Conservation (phyloP, 2,113 vertebrate genomes). For the Colius striatus region DNA sequence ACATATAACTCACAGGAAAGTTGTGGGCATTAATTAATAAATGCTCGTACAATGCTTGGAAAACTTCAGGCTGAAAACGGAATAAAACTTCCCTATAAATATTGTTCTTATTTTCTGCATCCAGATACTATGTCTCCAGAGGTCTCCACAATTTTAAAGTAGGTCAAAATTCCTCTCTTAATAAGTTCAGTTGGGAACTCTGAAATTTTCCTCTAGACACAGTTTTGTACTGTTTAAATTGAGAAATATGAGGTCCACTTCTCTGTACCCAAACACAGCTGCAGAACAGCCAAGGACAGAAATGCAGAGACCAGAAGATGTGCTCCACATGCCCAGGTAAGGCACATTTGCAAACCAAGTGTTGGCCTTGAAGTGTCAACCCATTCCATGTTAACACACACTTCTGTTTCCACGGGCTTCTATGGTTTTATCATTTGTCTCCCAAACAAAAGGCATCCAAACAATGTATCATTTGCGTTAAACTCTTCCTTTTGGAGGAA, state of each 20-base stretch:
- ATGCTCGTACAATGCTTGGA: not conserved
- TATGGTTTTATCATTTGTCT: not conserved
- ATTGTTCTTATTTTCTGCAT: not conserved
- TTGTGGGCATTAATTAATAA: slow-evolving; percentile 42
- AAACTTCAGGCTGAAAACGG: slow-evolving; percentile 8
- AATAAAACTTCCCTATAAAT: slow-evolving; percentile 10
- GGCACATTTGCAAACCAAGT: not conserved
- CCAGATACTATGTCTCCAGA: not conserved
- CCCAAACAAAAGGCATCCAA: not conserved
- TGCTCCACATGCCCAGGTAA: not conserved
- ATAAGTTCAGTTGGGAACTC: slow-evolving; percentile 28
- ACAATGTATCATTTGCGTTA: not conserved
- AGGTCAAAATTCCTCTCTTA: slow-evolving; percentile 39
- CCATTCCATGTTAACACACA: fast-evolving
- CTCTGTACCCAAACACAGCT: not conserved
- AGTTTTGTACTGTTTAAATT: slow-evolving; percentile 3
- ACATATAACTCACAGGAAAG: not conserved
- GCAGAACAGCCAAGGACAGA: not conserved
- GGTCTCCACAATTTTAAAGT: slow-evolving; percentile 27
- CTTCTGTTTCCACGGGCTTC: not conserved
- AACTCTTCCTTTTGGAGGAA: not conserved
- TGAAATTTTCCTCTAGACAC: slow-evolving; percentile 42
- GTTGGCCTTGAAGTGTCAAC: not conserved
- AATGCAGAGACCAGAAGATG: not conserved
- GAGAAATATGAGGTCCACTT: not conserved